Evolutionary conservation across 2,797 vertebrate genomes (phyloP).

Genomic region (Lepilemur septentrionalis): DNA sequence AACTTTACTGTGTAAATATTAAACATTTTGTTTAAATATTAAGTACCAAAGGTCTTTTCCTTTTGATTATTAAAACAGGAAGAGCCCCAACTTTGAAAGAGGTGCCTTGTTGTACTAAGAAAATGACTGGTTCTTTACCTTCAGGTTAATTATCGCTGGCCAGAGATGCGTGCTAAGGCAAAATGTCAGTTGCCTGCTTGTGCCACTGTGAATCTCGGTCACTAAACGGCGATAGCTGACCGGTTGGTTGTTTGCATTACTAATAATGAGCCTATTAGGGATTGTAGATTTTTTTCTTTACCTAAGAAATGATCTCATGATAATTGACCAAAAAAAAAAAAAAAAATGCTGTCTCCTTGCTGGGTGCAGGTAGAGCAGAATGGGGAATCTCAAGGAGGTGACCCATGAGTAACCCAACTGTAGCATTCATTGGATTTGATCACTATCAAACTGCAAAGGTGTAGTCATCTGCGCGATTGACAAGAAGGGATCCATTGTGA

Average conservation of each 20-base stretch:
- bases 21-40: constrained; percentile 81
- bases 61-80: constrained; percentile 78
- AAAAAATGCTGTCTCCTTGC: background rate
- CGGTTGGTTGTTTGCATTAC: background rate
- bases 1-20: constrained; percentile 82
- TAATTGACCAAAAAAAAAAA: background rate
- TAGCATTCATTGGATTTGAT: background rate
- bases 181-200: constrained; percentile 77
- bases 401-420: background rate
- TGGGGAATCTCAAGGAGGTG: background rate
- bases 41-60: constrained; percentile 80
- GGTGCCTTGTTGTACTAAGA: constrained; percentile 72
- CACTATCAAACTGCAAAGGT: constrained; percentile 43
- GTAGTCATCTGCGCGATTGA: constrained; percentile 78
- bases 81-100: constrained; percentile 77
- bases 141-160: constrained; percentile 77
- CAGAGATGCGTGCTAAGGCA: constrained; percentile 62
- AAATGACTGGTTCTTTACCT: constrained; percentile 69
- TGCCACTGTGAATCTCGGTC: constrained; percentile 67
- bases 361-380: background rate
- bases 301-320: background rate
- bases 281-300: background rate
- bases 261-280: background rate
- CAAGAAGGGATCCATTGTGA: constrained; percentile 79
- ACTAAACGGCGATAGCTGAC: constrained; percentile 38